Evolutionary conservation across 2,113 vertebrate genomes (phyloP).

Genomic region (Glaucidium brasilianum): DNA sequence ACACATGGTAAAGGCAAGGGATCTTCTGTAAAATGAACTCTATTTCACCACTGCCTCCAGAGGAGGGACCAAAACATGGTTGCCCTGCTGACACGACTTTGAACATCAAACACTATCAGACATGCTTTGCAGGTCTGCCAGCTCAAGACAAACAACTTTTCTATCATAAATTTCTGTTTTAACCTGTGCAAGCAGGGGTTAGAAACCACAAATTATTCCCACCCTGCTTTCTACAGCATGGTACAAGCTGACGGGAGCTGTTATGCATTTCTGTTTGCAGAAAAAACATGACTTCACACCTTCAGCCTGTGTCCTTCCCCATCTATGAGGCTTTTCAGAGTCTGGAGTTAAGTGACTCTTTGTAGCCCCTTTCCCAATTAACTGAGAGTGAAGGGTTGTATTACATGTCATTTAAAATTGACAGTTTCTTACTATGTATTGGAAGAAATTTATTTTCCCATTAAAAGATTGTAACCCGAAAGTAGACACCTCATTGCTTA

Average conservation of each 20-base stretch:
- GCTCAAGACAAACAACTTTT: background rate
- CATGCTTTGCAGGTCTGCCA: background rate
- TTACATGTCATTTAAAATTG: background rate
- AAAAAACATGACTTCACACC: background rate
- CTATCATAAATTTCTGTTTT: background rate
- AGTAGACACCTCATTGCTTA: background rate
- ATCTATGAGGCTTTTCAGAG: background rate
- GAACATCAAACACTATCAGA: background rate
- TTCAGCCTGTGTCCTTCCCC: background rate
- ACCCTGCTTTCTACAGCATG: background rate
- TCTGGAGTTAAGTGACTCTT: background rate
- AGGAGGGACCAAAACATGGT: background rate
- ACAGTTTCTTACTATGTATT: background rate
- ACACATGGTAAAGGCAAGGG: background rate
- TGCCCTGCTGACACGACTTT: background rate
- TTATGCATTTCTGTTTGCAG: background rate
- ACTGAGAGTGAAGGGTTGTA: background rate
- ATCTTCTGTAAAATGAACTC: background rate
- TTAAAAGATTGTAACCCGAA: background rate
- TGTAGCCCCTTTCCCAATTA: background rate
- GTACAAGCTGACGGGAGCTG: background rate
- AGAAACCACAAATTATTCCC: background rate
- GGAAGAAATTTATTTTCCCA: background rate
- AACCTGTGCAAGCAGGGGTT: background rate
- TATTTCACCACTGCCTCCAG: background rate